A percentile compares a stretch with the other conserved stretches of the same genome.
phyloP scores from a whole-genome alignment of 2,113 vertebrate species.

The Hippoglossus stenolepis region DNA sequence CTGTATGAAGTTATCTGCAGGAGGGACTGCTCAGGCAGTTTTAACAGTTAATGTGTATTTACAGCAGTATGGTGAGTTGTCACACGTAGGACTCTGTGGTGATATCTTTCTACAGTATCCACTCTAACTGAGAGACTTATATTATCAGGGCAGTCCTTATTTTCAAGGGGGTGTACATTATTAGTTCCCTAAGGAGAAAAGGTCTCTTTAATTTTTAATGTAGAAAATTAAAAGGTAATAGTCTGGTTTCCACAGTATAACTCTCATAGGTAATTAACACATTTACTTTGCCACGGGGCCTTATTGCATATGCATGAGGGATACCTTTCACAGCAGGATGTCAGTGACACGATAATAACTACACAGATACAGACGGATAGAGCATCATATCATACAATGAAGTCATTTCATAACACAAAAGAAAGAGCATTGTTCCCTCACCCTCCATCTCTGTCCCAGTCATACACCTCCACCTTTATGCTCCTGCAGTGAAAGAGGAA shows the following conservation, averaged over 20 bases:
- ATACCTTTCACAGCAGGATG: background rate
- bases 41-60: constrained; percentile 46
- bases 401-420: background rate
- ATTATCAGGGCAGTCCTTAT: background rate
- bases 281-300: background rate
- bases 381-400: background rate
- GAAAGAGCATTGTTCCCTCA: constrained; percentile 50
- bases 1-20: constrained; percentile 9
- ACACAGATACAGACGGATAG: background rate
- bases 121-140: background rate
- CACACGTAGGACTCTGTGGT: background rate
- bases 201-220: too few species aligned
- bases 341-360: background rate
- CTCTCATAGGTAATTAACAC: background rate
- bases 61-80: constrained; percentile 16
- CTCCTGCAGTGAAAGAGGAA: constrained; percentile 82
- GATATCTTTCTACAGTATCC: too few species aligned
- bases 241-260: background rate
- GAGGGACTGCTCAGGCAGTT: constrained; percentile 1
- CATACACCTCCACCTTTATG: constrained; percentile 95
- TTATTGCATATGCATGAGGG: background rate
- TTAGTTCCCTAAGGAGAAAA: background rate
- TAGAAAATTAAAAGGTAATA: background rate
- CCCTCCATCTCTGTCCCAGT: constrained; percentile 95
- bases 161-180: background rate